These are phyloP conservation scores for Syngnathus rostellatus DNA, from an alignment of 2,797 vertebrate genomes.

Conservation along the genomic window DNA sequence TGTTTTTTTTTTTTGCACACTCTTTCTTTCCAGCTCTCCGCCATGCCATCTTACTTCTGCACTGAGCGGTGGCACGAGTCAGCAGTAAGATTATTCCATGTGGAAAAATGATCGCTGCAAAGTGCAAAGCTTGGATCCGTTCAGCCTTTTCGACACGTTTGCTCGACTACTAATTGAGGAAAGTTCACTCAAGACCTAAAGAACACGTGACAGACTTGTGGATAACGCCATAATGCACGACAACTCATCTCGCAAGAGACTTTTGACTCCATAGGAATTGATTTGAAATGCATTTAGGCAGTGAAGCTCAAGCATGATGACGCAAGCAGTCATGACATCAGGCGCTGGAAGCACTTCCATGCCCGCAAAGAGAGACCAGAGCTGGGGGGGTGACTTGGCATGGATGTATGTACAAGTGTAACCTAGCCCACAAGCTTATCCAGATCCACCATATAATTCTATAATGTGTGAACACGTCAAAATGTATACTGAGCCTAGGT, in stretches of 20 bases:
- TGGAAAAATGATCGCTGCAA: no score
- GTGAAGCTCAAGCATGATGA: constrained; percentile 10
- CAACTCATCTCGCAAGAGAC: not conserved
- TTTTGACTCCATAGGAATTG: not conserved
- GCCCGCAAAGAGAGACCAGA: constrained; percentile 14
- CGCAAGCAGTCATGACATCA: constrained; percentile 36
- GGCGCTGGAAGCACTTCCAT: constrained; percentile 14
- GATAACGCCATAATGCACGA: not conserved
- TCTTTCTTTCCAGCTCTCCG: no score
- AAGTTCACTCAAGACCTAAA: no score
- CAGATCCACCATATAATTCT: constrained; percentile 8
- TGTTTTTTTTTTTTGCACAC: no score
- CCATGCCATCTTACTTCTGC: no score
- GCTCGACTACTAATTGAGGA: no score
- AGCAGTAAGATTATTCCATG: no score
- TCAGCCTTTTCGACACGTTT: no score
- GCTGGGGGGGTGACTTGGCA: constrained; percentile 22
- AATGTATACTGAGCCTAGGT: not conserved
- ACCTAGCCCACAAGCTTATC: constrained; percentile 10
- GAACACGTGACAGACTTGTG: not conserved
- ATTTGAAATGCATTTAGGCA: constrained; percentile 3
- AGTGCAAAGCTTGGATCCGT: no score
- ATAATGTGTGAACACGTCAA: not conserved
- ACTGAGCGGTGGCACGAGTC: no score
- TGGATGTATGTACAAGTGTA: not conserved